Base-by-base conservation (phyloP, 2,888 invertebrate species). In the Unio pictorum region DNA sequence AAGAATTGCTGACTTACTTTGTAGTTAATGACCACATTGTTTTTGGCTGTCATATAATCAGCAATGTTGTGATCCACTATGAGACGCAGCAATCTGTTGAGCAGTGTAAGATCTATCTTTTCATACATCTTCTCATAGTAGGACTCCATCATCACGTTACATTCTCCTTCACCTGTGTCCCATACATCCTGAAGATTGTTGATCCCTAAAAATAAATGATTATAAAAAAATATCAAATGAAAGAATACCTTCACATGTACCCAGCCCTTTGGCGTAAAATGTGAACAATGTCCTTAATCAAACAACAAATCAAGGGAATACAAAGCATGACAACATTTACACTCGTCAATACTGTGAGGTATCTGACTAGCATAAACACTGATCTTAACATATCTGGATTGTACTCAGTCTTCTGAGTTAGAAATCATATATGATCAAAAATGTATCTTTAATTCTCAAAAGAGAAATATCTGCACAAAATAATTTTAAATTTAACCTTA, bases 51-150 rank as follows among this genome's bases (percentile, higher is more conserved):
- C 98, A 99, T 99, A 91, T 99, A 99, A 93, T 99, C 99, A 81
- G 99, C 99, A 87, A 99, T 99, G 90, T 99, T 99, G 91, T 99
- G 99, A 91, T 99, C 99, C 60, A 99, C 99, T 84, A 99, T 99
- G 68, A 99, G 92, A 83, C 99, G 94, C 66, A 99, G 91, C 86
- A 99, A 91, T 90, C 99, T 94, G 92, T 99, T 99, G 56, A 99
- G 93, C 34, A 99, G 92, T 0, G 99, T 99, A 89, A 99, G 93
- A 93, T 99, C 99, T 82, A 99, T 99, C 91, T 99, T 99, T 91
- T 99, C 99, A 87, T 99, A 99, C n/a, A 99, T 92, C 89, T 99
- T 99, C 89, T 99, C 99, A 90, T 98, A 98, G 70, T 95, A 94
- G 0, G 99, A 97, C 91, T 99, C 99, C 55, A 99, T 91, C 70